These are phyloP conservation scores for Poecilobothrus nobilitatus DNA, from an alignment of 2,888 invertebrate species.

Conservation along the genomic window DNA sequence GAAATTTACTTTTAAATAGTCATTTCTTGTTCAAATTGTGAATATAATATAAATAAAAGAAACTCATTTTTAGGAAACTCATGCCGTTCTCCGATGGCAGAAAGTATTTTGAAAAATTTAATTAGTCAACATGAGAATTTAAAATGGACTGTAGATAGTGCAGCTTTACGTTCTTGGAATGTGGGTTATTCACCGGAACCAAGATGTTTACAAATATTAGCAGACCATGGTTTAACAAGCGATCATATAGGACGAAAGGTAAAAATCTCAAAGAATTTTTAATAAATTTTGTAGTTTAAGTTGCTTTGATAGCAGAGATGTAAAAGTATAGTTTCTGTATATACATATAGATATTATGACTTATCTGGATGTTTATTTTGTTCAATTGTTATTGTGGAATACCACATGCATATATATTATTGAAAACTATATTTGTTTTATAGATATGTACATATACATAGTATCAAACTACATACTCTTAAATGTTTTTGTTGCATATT, in stretches of 20 bases:
- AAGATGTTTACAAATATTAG: slow-evolving; percentile 51
- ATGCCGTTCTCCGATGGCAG: slow-evolving; percentile 91
- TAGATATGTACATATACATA: too few species aligned
- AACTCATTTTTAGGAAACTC: slow-evolving; percentile 63
- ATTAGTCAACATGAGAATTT: slow-evolving; percentile 40
- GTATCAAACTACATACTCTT: too few species aligned
- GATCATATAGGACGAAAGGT: slow-evolving; percentile 56
- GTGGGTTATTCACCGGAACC: slow-evolving; percentile 67
- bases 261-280: neutral
- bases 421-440: too few species aligned
- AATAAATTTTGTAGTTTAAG: neutral
- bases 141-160: slow-evolving; percentile 79
- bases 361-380: too few species aligned
- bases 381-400: too few species aligned
- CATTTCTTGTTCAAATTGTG: neutral
- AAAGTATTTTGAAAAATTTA: slow-evolving; percentile 63
- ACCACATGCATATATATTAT: too few species aligned
- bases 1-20: neutral
- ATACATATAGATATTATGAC: neutral
- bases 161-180: slow-evolving; percentile 79
- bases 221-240: slow-evolving; percentile 53
- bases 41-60: neutral
- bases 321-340: neutral
- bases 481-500: too few species aligned
- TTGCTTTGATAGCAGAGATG: neutral